Base-by-base conservation (phyloP, 2,113 vertebrate genomes). In the Choloepus hoffmanni region DNA sequence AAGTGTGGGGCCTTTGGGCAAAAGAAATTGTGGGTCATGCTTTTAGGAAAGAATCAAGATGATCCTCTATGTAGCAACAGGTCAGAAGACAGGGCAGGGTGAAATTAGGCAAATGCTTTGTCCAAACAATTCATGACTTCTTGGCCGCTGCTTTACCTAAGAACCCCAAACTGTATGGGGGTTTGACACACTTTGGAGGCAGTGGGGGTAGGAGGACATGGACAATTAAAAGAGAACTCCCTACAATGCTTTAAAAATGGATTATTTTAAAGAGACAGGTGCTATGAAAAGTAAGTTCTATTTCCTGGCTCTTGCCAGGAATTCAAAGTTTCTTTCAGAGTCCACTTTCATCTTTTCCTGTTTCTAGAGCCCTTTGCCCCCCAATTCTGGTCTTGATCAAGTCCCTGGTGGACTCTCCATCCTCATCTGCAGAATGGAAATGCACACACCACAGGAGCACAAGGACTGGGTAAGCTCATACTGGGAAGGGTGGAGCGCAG, bases 361-460 rank as follows among this genome's bases (percentile, higher is more conserved):
- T n/a, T 48, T 89, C 30, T 9, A 81, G 6, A 93, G 3, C 2
- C 2, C 33, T 4, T 1, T 15, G 0, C 5, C 28, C 3, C 53
- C 13, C 14, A 1, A 16, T 4, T 36, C 45, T 4, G 1, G 36
- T 7, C 45, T 76, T n/a, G 26, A 76, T 13, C 45, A 21, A 15
- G 28, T 18, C 76, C 45, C 77, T 87, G 63, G 9, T 21, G 74
- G 6, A 10, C 33, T 73, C 76, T 92, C 23, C 89, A 24, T 67
- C 16, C 33, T 91, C 77, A 50, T 30, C 43, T 85, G 40, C 40
- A 77, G 74, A 40, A 36, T 1, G 28, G n/a, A 5, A 33, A 24
- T 2, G 2, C 30, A 6, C 4, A 5, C 3, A 0, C 13, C 13
- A 18, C 50, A 18, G 1, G 3, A 72, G 0, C 21, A 9, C 65